Evolutionary conservation across 2,888 invertebrate genomes (phyloP), one percentile per base, ranked within the genome.

Genomic region (Trichopoda pennipes): DNA sequence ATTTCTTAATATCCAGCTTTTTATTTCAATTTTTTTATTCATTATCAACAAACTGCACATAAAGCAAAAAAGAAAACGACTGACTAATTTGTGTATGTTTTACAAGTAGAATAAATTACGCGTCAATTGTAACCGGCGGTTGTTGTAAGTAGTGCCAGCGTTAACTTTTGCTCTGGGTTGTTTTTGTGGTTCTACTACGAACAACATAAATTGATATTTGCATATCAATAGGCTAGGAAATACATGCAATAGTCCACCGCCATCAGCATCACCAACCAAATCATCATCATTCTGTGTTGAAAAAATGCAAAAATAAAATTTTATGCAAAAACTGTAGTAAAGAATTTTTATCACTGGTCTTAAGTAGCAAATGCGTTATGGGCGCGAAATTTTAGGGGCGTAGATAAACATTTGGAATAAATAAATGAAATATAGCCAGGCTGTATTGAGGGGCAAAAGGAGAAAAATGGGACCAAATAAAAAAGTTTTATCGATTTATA

Each of bases 151-250:
- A 19, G 47, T n/a, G n/a, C n/a, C 47, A 72, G 69, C 55, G 78
- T 77, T 63, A 69, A 81, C 69, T 61, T 44, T 44, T 77, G 44
- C 42, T 64, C 38, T 64, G n/a, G 55, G 47, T 58, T 74, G 2
- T 56, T 23, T 53, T 78, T 64, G 70, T 58, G 63, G 69, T 53
- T 74, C 69, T 75, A 49, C 64, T n/a, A n/a, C n/a, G n/a, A n/a
- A n/a, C 60, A 66, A 66, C 70, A 75, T 66, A 82, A 79, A 72
- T 78, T 78, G 61, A 79, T 78, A 75, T 78, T 75, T 75, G 55
- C 78, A 82, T 75, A 75, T 75, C 78, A 78, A 28, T 60, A 70
- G 35, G 51, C 28, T 61, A 53, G 38, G 53, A 72, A 72, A 53
- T 28, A 51, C 16, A 2, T 64, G 35, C 17, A 42, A 49, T 49